Evolutionary conservation across 2,888 invertebrate genomes (phyloP).

Genomic region (Microdon myrmicae): DNA sequence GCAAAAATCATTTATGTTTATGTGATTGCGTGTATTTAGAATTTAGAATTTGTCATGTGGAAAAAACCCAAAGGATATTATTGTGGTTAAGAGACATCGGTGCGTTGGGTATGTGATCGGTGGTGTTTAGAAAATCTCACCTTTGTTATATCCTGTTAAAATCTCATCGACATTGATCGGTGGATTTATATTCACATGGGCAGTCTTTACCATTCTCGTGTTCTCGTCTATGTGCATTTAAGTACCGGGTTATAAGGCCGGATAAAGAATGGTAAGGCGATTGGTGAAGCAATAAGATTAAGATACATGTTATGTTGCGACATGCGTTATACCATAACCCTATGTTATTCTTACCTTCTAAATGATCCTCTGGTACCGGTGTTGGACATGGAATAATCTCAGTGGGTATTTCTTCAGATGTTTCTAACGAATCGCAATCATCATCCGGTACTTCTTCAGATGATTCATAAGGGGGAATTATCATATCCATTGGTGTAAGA

Average conservation of each 20-base stretch:
- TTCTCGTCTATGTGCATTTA: conserved; percentile 19
- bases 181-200: conserved; percentile 7
- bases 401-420: conserved; percentile 15
- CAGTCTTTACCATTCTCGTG: conserved; percentile 12
- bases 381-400: not conserved
- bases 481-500: conserved; percentile 51
- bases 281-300: not conserved
- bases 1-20: conserved; percentile 3
- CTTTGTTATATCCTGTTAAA: conserved; percentile 1
- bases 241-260: not conserved
- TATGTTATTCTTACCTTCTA: conserved; percentile 36
- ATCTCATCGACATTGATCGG: conserved; percentile 1
- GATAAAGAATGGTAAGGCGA: not conserved
- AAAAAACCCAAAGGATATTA: too few relatives aligned
- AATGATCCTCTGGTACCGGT: too few relatives aligned
- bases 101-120: conserved; percentile 22
- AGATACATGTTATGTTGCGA: not conserved
- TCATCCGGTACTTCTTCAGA: conserved; percentile 38
- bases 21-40: not conserved
- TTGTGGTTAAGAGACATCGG: too few relatives aligned
- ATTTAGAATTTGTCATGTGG: too few relatives aligned
- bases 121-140: conserved; percentile 19
- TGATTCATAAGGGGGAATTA: conserved; percentile 51
- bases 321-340: conserved; percentile 3
- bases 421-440: conserved; percentile 37